Evolutionary conservation across 2,888 invertebrate genomes (phyloP).

Genomic region (Parelbella ahira): DNA sequence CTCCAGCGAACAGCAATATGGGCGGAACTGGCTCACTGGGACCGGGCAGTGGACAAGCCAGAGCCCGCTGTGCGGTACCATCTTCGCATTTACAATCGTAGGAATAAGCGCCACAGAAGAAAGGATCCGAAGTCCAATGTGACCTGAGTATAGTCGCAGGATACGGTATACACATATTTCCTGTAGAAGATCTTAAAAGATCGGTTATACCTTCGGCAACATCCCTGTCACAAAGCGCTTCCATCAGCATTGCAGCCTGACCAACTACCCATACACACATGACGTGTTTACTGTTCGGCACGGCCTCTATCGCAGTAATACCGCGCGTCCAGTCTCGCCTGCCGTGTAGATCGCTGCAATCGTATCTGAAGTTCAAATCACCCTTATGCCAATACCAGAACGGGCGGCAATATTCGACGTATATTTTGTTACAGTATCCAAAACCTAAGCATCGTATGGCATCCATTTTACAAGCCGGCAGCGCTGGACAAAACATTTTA

Average conservation of each 20-base stretch:
- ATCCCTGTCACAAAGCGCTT: slow-evolving; percentile 83
- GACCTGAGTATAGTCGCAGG: slow-evolving; percentile 84
- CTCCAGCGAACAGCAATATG: slow-evolving; percentile 88
- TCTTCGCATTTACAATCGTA: slow-evolving; percentile 64
- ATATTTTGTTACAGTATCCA: slow-evolving; percentile 88
- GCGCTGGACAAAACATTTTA: slow-evolving; percentile 84
- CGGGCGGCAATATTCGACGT: slow-evolving; percentile 86
- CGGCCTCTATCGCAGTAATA: slow-evolving; percentile 84
- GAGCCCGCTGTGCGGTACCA: slow-evolving; percentile 60
- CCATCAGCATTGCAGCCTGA: slow-evolving; percentile 83
- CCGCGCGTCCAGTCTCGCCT: slow-evolving; percentile 87
- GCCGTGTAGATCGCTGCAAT: slow-evolving; percentile 69
- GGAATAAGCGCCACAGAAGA: slow-evolving; percentile 86
- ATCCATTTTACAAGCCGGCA: slow-evolving; percentile 85
- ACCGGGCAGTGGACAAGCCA: slow-evolving; percentile 84
- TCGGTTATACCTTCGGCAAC: slow-evolving; percentile 83
- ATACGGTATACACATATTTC: slow-evolving; percentile 83
- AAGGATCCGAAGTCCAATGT: slow-evolving; percentile 87
- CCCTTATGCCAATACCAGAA: slow-evolving; percentile 87
- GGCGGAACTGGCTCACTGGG: slow-evolving; percentile 83
- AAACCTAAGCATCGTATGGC: slow-evolving; percentile 85
- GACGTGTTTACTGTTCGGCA: slow-evolving; percentile 85
- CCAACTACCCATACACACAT: slow-evolving; percentile 86
- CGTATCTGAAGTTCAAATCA: slow-evolving; percentile 82
- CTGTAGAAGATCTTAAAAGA: slow-evolving; percentile 81